Base-by-base conservation (phyloP, 2,888 invertebrate species). In the Eubasilissa splendida region DNA sequence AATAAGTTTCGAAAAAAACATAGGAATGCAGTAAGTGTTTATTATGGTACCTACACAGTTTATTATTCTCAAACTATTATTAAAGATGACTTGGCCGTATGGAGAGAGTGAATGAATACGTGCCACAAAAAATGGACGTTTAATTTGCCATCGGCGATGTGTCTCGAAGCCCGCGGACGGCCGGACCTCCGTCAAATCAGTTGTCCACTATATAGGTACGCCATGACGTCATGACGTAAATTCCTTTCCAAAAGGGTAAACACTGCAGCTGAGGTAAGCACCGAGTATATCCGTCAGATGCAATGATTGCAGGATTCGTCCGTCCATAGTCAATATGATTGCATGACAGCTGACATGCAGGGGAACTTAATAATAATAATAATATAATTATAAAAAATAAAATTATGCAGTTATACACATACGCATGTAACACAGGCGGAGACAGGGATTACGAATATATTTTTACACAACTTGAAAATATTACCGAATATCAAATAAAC, bases 21-120 rank as follows among this genome's bases (percentile, higher is more conserved):
- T 63, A 60, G 78, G 78, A 78, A 78, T 78, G 78, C 78, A 56
- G 78, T 78, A 71, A 76, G 58, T 68, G 77, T 63, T 73, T 82
- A 77, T 80, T 82, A 63, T 77, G 73, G 76, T 66, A 77, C 75
- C 71, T 77, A 63, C 68, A 58, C 74, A 42, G 50, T 33, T 52
- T 74, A 82, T 80, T 77, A 68, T 58, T 66, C 42, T 66, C 71
- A 53, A 59, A 76, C 58, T 77, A 77, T 74, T 77, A 74, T 73
- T 74, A 74, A 14, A 31, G 79, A 71, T 76, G 76, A 59, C 68
- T 74, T 68, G 59, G 59, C 8, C 58, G 54, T 56, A 33, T 50
- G 70, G 77, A 77, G 77, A 77, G 70, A 77, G 77, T 77, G 80
- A 74, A 77, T 80, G 74, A 76, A 76, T 63, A 59, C 65, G 50